Conservation (phyloP, 2,113 vertebrate genomes). For the Paracanthobrama guichenoti region DNA sequence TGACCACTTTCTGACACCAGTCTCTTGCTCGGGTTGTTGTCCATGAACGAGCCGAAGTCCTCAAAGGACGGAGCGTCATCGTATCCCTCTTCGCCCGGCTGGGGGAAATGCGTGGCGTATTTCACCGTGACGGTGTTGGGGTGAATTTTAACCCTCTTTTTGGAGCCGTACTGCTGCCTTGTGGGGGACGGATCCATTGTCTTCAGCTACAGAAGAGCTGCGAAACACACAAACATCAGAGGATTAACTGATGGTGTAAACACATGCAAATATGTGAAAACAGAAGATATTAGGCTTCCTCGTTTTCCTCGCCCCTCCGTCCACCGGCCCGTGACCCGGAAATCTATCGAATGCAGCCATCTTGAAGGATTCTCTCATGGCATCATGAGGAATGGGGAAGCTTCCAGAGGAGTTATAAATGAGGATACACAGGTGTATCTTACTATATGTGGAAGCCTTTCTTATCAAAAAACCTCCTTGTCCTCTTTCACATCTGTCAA, state of each 20-base stretch:
- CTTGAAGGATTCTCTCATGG: too few relatives aligned
- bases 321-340: too few relatives aligned
- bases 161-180: constrained; percentile 81
- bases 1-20: constrained; percentile 80
- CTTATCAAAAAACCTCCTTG: too few relatives aligned
- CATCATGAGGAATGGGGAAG: too few relatives aligned
- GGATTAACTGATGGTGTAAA: neutral
- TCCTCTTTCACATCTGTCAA: too few relatives aligned
- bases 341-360: too few relatives aligned
- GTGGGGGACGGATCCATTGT: constrained; percentile 85
- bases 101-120: constrained; percentile 92
- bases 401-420: too few relatives aligned
- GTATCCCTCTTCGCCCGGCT: constrained; percentile 89
- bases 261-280: neutral
- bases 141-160: constrained; percentile 97
- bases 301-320: too few relatives aligned
- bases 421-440: too few relatives aligned
- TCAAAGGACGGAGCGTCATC: constrained; percentile 86
- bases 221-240: constrained; percentile 43
- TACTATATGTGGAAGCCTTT: too few relatives aligned
- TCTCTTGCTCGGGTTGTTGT: constrained; percentile 84
- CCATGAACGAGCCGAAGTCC: constrained; percentile 84
- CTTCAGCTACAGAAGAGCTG: constrained; percentile 60
- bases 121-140: constrained; percentile 94
- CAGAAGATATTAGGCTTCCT: neutral